A percentile compares a stretch with the other conserved stretches of the same genome.
Evolutionary conservation across 2,888 invertebrate genomes (phyloP).

Genomic region (Leptogaster cylindrica): DNA sequence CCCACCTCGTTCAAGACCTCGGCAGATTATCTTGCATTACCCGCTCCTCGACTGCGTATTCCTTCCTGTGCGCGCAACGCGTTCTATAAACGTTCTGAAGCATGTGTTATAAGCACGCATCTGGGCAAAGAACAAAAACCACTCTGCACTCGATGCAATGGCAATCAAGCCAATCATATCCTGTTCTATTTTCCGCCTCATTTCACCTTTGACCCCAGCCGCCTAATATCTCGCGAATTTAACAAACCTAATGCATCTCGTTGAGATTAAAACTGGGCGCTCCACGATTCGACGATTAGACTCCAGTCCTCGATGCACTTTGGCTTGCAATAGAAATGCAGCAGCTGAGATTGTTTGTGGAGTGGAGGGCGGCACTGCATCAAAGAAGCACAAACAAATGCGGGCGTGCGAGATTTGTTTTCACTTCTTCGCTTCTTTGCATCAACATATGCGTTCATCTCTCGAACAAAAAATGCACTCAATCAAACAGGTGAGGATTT

Average conservation of each 20-base stretch:
- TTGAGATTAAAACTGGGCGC: neutral
- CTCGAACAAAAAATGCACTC: conserved; percentile 5
- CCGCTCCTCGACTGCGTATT: conserved; percentile 11
- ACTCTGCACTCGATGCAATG: conserved; percentile 24
- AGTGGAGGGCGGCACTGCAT: conserved; percentile 8
- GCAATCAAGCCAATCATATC: conserved; percentile 42
- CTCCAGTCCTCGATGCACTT: neutral
- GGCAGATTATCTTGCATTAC: neutral
- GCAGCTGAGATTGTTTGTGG: neutral
- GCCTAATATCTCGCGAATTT: conserved; percentile 24
- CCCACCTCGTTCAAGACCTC: neutral
- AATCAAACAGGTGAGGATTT: conserved; percentile 21
- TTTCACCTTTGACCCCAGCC: neutral
- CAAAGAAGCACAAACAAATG: conserved; percentile 6
- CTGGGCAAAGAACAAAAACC: conserved; percentile 5
- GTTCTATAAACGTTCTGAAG: neutral
- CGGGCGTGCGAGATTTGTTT: neutral
- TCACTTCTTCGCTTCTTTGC: conserved; percentile 3
- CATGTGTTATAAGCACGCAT: neutral
- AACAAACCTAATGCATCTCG: too few relatives aligned
- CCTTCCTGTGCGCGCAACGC: neutral
- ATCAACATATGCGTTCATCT: conserved; percentile 1
- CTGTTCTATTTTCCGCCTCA: neutral
- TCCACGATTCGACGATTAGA: neutral
- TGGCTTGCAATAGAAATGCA: neutral